Base-by-base conservation (phyloP, 1,140 invertebrate genomes). In the Antheraea mylitta region DNA sequence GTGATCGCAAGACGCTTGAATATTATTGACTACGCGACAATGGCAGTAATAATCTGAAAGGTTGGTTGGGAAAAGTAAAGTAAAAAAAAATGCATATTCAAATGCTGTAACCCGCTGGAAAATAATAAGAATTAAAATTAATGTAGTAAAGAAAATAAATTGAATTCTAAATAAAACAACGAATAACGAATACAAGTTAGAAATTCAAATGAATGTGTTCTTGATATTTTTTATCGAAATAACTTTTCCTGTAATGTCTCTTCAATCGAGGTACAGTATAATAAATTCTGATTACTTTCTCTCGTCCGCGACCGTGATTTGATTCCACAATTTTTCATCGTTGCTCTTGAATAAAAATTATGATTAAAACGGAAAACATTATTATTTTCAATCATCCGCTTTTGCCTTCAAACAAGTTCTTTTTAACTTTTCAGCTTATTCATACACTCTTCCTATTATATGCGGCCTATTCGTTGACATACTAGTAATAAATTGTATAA, bases 281-380 rank as follows among this genome's bases (percentile, higher is more conserved):
- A 88, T 87, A 88, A 90, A 88, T 86, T 87, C 87, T 90, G 85
- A 87, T 88, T 88, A 87, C 83, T 80, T 87, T 90, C 83, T 87
- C 87, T 85, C 87, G 87, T 87, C 85, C 85, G 80, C 78, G 81
- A 80, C 83, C 87, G 86, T 90, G 86, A 87, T 84, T 85, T 77
- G 86, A 82, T 90, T 88, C 71, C 76, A 81, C 80, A 87, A 87
- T 87, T 86, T 83, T 80, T 81, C 81, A 80, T 62, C 74, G 75
- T 77, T 79, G 78, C 81, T 71, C 74, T 68, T 74, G 70, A 70
- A 81, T 42, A 38, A 18, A 81, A 83, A 78, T 81, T 70, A 76
- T 80, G 82, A 87, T 86, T 83, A 84, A 87, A 85, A 81, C 84
- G 77, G 71, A 78, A 81, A 80, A 76, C 75, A 76, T 80, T 76